Evolutionary conservation across 2,113 vertebrate species (phyloP).

Genomic region (Tragelaphus imberbis): DNA sequence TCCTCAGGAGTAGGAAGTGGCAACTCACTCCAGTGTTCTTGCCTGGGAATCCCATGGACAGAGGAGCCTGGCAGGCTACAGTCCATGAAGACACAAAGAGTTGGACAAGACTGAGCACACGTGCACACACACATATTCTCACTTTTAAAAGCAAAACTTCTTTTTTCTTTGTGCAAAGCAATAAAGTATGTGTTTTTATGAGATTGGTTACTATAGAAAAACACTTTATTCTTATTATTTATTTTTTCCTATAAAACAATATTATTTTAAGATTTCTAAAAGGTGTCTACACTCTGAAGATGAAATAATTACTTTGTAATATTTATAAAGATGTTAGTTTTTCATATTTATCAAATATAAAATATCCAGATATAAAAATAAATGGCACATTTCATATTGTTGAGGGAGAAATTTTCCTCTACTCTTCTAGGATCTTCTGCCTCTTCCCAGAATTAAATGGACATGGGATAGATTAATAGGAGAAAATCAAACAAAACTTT

Average conservation of each 20-base stretch:
- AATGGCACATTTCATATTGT: background rate
- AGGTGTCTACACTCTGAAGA: background rate
- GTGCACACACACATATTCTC: background rate
- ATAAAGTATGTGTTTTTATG: background rate
- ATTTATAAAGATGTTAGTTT: conserved; percentile 21
- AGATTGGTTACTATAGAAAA: background rate
- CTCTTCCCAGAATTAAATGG: background rate
- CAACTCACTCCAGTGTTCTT: background rate
- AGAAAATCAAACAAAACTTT: background rate
- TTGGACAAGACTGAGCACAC: background rate
- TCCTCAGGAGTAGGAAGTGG: background rate
- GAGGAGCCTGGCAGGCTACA: background rate
- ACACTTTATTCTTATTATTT: background rate
- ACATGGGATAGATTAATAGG: background rate
- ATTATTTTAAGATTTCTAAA: background rate
- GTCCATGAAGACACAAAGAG: background rate
- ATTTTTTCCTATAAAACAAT: background rate
- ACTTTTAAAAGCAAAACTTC: background rate
- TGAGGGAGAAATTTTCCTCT: background rate
- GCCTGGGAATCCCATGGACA: background rate
- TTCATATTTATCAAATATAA: background rate
- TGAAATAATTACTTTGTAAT: background rate
- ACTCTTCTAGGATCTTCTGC: background rate
- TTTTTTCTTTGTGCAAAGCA: background rate
- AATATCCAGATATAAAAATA: conserved; percentile 3